Evolutionary conservation across 2,797 vertebrate species (phyloP), one percentile per base, ranked within the genome.

Genomic region (Esox lucius): DNA sequence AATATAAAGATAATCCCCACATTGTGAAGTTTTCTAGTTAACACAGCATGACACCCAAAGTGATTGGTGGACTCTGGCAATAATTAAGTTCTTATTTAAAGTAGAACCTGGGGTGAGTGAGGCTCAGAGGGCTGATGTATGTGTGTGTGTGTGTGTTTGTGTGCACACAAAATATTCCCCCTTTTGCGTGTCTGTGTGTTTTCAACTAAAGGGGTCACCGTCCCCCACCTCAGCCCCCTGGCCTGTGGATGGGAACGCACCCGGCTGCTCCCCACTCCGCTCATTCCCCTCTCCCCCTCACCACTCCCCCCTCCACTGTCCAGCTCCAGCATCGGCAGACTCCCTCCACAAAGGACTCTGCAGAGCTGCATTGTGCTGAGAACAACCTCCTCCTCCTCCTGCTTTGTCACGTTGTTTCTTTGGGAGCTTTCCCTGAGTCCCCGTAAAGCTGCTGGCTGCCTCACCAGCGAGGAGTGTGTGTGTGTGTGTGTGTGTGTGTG

Each of bases 341-440:
- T 72, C 61, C 76, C 70, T 70, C 70, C 77, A 51, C 72, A 74
- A 17, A 49, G 51, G 33, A 16, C 42, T 13, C 8, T 19, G 46
- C 42, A 33, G 19, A 24, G 15, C 8, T 19, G 46, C 62, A 33
- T 67, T 71, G 70, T 71, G 31, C 33, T 24, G 51, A 39, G 51
- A 51, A 39, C 51, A 51, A 31, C 13, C 53, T 39, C 70, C 70
- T 71, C 70, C 70, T 71, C 31, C 70, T 31, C 11, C 70, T 71
- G 70, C 70, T 61, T 61, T 61, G 70, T 71, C 70, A 71, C 53
- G 11, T 53, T 61, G 53, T 15, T 39, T 61, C 70, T 71, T 24
- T 71, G 53, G 28, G 31, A 61, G 53, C 19, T n/a, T 56, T 56
- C 53, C 48, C 51, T 61, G 9, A 46, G 24, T 71, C 70, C 39